Conservation (phyloP, 2,888 invertebrate species). For the Synergus itoensis region DNA sequence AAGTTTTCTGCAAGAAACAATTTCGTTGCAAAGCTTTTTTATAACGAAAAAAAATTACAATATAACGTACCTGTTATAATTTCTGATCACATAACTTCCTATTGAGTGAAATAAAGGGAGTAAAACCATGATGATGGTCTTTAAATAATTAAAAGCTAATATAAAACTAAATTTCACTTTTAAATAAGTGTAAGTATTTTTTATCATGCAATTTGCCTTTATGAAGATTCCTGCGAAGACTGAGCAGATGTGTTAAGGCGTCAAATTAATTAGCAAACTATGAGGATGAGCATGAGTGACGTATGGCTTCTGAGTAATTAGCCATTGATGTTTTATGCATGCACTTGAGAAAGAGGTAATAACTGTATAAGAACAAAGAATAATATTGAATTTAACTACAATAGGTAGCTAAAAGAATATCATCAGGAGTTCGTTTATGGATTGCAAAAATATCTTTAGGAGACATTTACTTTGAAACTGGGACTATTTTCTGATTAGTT, state of each 20-base stretch:
- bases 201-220: background rate
- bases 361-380: background rate
- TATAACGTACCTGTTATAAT: background rate
- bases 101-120: background rate
- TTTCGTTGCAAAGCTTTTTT: background rate
- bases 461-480: background rate
- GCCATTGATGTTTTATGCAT: slow-evolving; percentile 29
- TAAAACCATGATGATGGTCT: background rate
- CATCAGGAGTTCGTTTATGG: background rate
- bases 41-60: background rate
- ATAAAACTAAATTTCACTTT: slow-evolving; percentile 5
- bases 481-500: background rate
- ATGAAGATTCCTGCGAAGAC: background rate
- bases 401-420: slow-evolving; percentile 12
- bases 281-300: slow-evolving; percentile 23
- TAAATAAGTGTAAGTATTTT: background rate
- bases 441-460: background rate
- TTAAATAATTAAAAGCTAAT: background rate
- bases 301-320: slow-evolving; percentile 23
- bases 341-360: slow-evolving; percentile 9
- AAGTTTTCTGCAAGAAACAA: background rate
- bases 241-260: background rate
- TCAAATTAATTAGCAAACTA: slow-evolving; percentile 35
- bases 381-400: slow-evolving; percentile 4
- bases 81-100: background rate